Evolutionary conservation across 2,113 vertebrate species (phyloP), one percentile per base, ranked within the genome.

Genomic region (Nycticryphes semicollaris): DNA sequence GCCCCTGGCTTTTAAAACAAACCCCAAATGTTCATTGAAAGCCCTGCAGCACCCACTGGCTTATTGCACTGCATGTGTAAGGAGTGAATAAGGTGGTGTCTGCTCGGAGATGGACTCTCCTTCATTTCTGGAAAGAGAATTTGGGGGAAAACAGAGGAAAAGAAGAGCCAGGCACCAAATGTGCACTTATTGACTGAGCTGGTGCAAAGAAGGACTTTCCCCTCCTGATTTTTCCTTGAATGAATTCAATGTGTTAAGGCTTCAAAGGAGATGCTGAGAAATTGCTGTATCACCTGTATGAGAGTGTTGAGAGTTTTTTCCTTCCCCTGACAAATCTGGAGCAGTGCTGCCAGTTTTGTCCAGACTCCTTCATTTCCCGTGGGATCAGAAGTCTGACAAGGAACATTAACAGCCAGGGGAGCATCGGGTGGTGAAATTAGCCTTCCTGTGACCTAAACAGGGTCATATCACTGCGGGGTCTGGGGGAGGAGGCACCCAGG

Each of bases 31-130:
- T 0, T 7, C 15, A 3, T 14, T 13, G 8, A 3, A 8, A 28
- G 14, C 16, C 7, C 28, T 4, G 64, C 47, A 54, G 73, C 64
- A 13, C 1, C 5, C 31, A 24, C 56, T 31, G 69, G 28, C 51
- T 90, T 45, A 20, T 4, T 31, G 66, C 0, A 0, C 35, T 23
- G n/a, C 3, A 1, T 10, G 9, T 4, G 14, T 4, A 24, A 19
- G 54, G 1, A 10, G 28, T 9, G 31, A 73, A 75, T 66, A 45
- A 72, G 25, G 72, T 5, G 3, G 6, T 2, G 6, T 15, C 33
- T 47, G 89, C 70, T 68, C 3, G 3, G 66, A 59, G 51, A 13
- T 11, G 54, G 12, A 47, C 23, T 41, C 54, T 57, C 63, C 51
- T 59, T 19, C 19, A 21, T 4, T 57, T 33, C 45, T 59, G 59